phyloP scores from a whole-genome alignment of 2,888 invertebrate genomes.

The Lasioglossum leucozonium region DNA sequence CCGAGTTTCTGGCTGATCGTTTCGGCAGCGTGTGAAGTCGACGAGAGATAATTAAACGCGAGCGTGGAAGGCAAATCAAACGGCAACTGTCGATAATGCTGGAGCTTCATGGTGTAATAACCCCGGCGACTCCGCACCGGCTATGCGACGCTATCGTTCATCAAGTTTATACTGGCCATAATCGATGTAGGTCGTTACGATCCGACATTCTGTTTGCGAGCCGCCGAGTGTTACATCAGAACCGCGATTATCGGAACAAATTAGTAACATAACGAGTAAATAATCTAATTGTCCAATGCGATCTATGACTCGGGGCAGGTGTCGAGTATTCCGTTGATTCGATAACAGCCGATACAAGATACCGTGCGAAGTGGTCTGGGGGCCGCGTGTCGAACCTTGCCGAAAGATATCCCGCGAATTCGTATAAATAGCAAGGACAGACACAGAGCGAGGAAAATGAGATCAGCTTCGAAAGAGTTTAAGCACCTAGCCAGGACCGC shows the following conservation, averaged over 20 bases:
- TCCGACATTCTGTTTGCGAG: not conserved
- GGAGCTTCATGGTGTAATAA: slow-evolving; percentile 30
- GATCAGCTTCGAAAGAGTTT: slow-evolving; percentile 38
- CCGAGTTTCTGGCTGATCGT: not conserved
- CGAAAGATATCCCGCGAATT: slow-evolving; percentile 19
- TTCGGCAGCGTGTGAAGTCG: slow-evolving; percentile 7
- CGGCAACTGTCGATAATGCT: slow-evolving; percentile 32
- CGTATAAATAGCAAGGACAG: slow-evolving; percentile 29
- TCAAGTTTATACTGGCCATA: slow-evolving; percentile 29
- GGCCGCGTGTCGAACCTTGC: not conserved
- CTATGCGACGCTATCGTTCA: slow-evolving; percentile 39
- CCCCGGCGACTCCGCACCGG: slow-evolving; percentile 16
- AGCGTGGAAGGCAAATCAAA: slow-evolving; percentile 14
- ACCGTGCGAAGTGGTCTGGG: not conserved
- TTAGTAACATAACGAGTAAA: not conserved
- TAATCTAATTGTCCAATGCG: not conserved
- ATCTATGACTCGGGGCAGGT: not conserved
- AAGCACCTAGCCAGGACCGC: slow-evolving; percentile 7
- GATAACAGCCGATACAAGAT: not conserved
- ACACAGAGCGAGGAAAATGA: slow-evolving; percentile 6
- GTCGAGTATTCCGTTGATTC: not conserved
- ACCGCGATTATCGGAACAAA: not conserved
- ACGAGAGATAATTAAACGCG: slow-evolving; percentile 23
- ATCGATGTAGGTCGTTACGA: slow-evolving; percentile 44
- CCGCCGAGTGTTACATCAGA: not conserved